Conservation (phyloP, 1,140 invertebrate species). For the Thaumetopoea pityocampa region DNA sequence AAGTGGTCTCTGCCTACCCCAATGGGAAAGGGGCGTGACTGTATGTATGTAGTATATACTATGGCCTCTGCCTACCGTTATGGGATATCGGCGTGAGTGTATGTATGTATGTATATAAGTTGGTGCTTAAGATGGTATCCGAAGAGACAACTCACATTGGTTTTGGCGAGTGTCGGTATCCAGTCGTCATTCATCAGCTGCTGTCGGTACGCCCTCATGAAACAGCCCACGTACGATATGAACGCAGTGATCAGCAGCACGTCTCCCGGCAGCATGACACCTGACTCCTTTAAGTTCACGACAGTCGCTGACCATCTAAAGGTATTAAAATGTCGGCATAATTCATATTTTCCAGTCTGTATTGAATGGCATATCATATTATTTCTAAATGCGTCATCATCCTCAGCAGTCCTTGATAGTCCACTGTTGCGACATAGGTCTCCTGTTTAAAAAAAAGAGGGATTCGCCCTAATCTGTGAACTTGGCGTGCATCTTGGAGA, state of each 20-base stretch:
- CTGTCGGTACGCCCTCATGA: constrained; percentile 89
- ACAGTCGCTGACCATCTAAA: constrained; percentile 87
- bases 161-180: constrained; percentile 82
- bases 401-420: too few species aligned
- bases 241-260: constrained; percentile 94
- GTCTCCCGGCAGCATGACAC: constrained; percentile 90
- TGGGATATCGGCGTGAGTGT: too few species aligned
- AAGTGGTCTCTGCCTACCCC: too few species aligned
- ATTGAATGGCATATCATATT: too few species aligned
- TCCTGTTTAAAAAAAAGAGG: too few species aligned
- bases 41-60: too few species aligned
- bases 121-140: not conserved
- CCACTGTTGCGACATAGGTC: too few species aligned
- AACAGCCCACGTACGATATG: constrained; percentile 96
- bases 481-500: too few species aligned
- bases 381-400: too few species aligned
- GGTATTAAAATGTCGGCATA: not conserved
- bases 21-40: too few species aligned
- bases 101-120: not conserved
- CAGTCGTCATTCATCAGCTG: constrained; percentile 89
- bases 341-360: not conserved
- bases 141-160: constrained; percentile 70
- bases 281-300: constrained; percentile 70
- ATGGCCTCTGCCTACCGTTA: too few species aligned
- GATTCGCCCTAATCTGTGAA: too few species aligned